These are phyloP conservation scores for Lapara coniferarum DNA, from an alignment of 2,888 invertebrate species.

Conservation along the genomic window DNA sequence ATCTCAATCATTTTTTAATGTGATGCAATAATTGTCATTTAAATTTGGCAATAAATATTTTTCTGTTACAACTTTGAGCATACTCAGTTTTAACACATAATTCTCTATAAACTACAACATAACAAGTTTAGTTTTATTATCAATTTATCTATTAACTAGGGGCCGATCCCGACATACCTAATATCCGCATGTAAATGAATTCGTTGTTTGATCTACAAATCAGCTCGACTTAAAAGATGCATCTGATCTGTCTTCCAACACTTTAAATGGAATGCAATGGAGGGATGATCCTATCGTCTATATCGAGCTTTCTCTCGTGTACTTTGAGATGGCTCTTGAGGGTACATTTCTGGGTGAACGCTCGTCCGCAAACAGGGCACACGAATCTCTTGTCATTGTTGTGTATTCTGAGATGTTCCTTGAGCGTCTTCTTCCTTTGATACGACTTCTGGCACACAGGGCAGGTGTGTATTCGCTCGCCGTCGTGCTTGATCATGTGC, in stretches of 20 bases:
- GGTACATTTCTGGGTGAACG: conserved; percentile 57
- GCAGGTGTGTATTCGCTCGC: conserved; percentile 77
- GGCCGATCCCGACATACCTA: not conserved
- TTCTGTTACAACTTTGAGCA: conserved; percentile 4
- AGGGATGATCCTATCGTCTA: conserved; percentile 29
- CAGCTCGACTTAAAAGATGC: not conserved
- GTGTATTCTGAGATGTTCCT: conserved; percentile 55
- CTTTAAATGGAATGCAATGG: conserved; percentile 26
- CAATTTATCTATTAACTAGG: not conserved
- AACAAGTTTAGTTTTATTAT: not conserved
- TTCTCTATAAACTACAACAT: not conserved
- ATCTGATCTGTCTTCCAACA: not conserved
- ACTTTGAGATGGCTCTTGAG: conserved; percentile 50
- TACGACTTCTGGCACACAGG: conserved; percentile 59
- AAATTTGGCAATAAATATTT: not conserved
- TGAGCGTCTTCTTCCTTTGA: conserved; percentile 44
- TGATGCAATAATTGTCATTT: too few relatives aligned
- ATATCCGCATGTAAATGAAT: not conserved
- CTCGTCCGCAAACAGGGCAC: conserved; percentile 46
- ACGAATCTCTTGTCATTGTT: conserved; percentile 47
- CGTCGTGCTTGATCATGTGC: conserved; percentile 83
- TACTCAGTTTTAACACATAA: conserved; percentile 9
- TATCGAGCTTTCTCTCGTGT: conserved; percentile 32
- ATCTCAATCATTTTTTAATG: too few relatives aligned
- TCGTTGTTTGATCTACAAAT: not conserved